Base-by-base conservation (phyloP, 2,113 vertebrate genomes). In the Dromaius novaehollandiae region DNA sequence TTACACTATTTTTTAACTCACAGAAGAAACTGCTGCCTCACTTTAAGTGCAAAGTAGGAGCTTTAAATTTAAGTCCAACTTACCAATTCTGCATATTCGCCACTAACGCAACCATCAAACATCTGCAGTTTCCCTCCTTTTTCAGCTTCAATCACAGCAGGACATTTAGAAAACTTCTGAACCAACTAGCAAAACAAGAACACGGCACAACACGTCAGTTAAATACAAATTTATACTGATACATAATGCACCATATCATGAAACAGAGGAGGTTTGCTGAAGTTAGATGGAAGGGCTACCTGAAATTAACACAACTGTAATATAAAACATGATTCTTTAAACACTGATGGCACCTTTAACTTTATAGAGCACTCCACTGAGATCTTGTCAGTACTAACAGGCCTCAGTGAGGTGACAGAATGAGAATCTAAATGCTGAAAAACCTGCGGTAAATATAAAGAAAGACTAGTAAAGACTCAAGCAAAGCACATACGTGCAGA, bases 31-130 rank as follows among this genome's bases (percentile, higher is more conserved):
- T 19, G 53, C 4, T 5, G 11, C 48, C 13, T 32, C 16, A 1
- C 13, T 73, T 85, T 32, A 82, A 82, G 28, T 1, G 11, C 28
- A 28, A 11, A 82, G 30, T 13, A 40, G 30, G 7, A 73, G 71
- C 19, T 26, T 85, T 22, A 25, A 8, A 25, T 24, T 32, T 14
- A 65, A 65, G 25, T 42, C 55, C 51, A 64, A 90, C 95, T 97
- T 97, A 98, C 97, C 98, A 98, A 2, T 95, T 98, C 98, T 68
- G 89, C 28, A 2, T 98, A 98, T 92, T 98, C 97, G 34, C 97
- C 96, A 0, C 94, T 96, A 96, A 98, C 89, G 9, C 86, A 96
- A 26, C 98, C 98, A 65, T 96, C 89, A 84, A 98, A 98, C 98
- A 98, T 98, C 36, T 95, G 97, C 25, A 98, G 96, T 76, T 90